Evolutionary conservation across 2,113 vertebrate genomes (phyloP), one percentile per base, ranked within the genome.

Genomic region (Etheostoma cragini): DNA sequence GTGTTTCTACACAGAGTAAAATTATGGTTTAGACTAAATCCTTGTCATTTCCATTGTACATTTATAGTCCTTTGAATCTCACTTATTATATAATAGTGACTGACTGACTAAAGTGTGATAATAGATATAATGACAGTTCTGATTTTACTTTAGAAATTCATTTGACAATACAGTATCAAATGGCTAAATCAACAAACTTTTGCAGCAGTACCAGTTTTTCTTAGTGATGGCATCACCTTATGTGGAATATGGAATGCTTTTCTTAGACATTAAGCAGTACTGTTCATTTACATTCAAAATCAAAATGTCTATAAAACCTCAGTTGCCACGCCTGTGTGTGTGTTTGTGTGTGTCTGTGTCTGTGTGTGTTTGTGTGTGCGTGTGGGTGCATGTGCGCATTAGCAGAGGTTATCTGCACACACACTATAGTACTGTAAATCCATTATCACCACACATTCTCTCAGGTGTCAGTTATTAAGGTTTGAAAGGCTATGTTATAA

Each of bases 401-500:
- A 4, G 35, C 54, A 76, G 35, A 81, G 17, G 72, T 87, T 74
- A 88, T 81, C 26, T 61, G 46, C 54, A 2, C 45, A 38, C 30
- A 19, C 42, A 56, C 38, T 38, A 11, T 42, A 10, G 38, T 42
- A 80, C 61, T 52, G 15, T 46, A 46, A 76, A 86, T 72, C 52
- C 66, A 80, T 68, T 74, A 74, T 58, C 46, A 50, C 8, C 13
- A 70, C 78, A 65, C 69, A 80, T 22, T 56, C 56, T 74, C 65
- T 82, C 16, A 78, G 50, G 54, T 68, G 63, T 81, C 30, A 82
- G 53, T 73, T 75, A 61, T 81, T 86, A 54, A 70, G 60, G 66
- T 76, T 82, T 58, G 33, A 33, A 85, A 73, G 54, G 65, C 35
- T 60, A 54, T 22, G 60, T 56, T 64, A 38, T 61, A 64, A 73